A percentile compares a stretch with the other conserved stretches of the same genome.
These are phyloP conservation scores for Phanerotoma sp. DNA, from an alignment of 2,888 invertebrate species.

Conservation along the genomic window DNA sequence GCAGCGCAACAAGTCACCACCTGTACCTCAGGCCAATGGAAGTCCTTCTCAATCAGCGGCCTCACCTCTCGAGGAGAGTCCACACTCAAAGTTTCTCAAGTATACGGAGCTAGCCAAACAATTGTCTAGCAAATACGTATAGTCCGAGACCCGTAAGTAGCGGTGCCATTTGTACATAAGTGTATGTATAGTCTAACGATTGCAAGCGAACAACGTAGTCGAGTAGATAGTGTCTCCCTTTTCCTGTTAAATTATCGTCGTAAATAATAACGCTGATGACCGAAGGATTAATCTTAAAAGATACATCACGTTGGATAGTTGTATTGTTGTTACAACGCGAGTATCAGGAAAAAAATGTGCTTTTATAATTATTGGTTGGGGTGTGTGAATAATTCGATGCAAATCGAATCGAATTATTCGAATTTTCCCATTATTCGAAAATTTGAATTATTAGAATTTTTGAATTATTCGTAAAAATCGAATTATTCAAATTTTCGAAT, in stretches of 20 bases:
- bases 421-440: too few relatives aligned
- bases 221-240: slow-evolving; percentile 12
- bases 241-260: slow-evolving; percentile 10
- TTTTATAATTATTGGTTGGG: slow-evolving; percentile 2
- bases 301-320: slow-evolving; percentile 24
- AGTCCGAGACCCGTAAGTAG: slow-evolving; percentile 61
- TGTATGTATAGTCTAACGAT: slow-evolving; percentile 54
- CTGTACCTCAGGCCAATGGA: slow-evolving; percentile 55
- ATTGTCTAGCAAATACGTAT: slow-evolving; percentile 95
- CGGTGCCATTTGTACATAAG: slow-evolving; percentile 58
- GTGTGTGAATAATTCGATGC: too few relatives aligned
- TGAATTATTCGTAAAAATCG: too few relatives aligned
- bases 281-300: slow-evolving; percentile 21
- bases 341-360: slow-evolving; percentile 8
- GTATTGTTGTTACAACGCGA: slow-evolving; percentile 24
- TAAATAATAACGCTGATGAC: slow-evolving; percentile 9
- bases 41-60: slow-evolving; percentile 60
- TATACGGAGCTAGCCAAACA: slow-evolving; percentile 99
- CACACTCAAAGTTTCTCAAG: slow-evolving; percentile 96
- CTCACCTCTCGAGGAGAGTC: slow-evolving; percentile 74
- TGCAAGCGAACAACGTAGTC: slow-evolving; percentile 28
- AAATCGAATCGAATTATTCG: too few relatives aligned
- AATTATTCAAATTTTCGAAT: too few relatives aligned
- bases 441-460: too few relatives aligned
- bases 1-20: slow-evolving; percentile 63